Base-by-base conservation (phyloP, 2,797 vertebrate species). In the Smutsia gigantea region DNA sequence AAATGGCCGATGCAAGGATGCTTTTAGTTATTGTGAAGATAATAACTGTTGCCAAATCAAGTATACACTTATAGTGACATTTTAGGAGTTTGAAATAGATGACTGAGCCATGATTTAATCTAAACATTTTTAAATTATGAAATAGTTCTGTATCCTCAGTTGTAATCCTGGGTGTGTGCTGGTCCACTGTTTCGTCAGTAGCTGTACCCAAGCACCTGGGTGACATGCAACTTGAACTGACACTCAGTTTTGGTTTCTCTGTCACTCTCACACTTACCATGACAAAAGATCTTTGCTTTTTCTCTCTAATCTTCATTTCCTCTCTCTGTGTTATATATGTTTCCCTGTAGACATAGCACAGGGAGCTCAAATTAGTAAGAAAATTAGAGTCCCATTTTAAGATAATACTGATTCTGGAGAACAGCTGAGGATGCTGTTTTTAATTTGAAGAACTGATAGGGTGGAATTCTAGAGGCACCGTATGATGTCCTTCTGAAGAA, bases 401-500 rank as follows among this genome's bases (percentile, higher is more conserved):
- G 37, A 87, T 81, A 87, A 83, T 64, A 29, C 42, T 84, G 69
- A 81, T 51, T 84, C 69, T 93, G 79, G 71, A 96, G 75, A 94
- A 94, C 79, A 75, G 37, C n/a, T 29, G 27, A 97, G 86, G 49
- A 93, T 90, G 63, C 37, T 69, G 29, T 81, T 87, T 94, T 92
- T 69, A 79, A 71, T 79, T 94, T 77, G 83, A 96, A 1, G 6
- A 81, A 87, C 7, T 87, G 75, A 78, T 81, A 95, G 75, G 64
- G 83, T 96, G 83, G 72, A 94, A 64, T 78, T 96, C 83, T 93
- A 95, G 83, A 93, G 55, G 59, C 61, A 90, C 63, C 71, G 31
- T 39, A 11, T 11, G 71, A 79, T 83, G 83, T 92, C 66, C 64
- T 95, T 90, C 87, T 94, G 94, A 96, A 96, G 94, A 96, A 94